phyloP scores from a whole-genome alignment of 2,797 vertebrate genomes.

The Myotis findleyi region DNA sequence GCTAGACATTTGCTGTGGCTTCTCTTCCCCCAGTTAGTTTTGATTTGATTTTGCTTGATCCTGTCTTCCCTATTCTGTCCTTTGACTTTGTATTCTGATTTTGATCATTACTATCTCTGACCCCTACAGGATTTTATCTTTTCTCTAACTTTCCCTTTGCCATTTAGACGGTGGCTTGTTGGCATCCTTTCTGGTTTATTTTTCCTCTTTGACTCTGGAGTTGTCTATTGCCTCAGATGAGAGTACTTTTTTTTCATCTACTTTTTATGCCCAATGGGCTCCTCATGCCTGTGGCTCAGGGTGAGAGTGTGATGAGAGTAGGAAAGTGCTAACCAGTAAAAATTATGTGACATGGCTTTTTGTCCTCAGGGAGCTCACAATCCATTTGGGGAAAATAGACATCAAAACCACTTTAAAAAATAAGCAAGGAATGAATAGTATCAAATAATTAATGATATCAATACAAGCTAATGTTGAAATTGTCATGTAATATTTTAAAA shows the following conservation, averaged over 20 bases:
- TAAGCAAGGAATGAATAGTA: not conserved
- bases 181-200: not conserved
- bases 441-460: not conserved
- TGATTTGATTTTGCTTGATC: slow-evolving; percentile 42
- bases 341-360: not conserved
- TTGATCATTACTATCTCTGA: not conserved
- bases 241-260: not conserved
- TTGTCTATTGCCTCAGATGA: not conserved
- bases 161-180: not conserved
- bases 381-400: not conserved
- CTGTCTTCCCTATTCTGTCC: not conserved
- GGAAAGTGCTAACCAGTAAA: not conserved
- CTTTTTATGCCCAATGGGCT: not conserved
- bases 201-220: not conserved
- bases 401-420: not conserved
- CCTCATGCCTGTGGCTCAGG: not conserved
- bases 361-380: not conserved
- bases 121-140: not conserved
- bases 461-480: slow-evolving; percentile 28
- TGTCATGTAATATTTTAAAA: not conserved
- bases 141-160: not conserved
- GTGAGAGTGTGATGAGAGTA: not conserved
- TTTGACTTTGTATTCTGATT: slow-evolving; percentile 19
- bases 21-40: not conserved
- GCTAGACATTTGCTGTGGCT: not conserved